These are phyloP conservation scores for Drosophila prosaltans DNA, from an alignment of 1,140 invertebrate genomes.

Conservation along the genomic window DNA sequence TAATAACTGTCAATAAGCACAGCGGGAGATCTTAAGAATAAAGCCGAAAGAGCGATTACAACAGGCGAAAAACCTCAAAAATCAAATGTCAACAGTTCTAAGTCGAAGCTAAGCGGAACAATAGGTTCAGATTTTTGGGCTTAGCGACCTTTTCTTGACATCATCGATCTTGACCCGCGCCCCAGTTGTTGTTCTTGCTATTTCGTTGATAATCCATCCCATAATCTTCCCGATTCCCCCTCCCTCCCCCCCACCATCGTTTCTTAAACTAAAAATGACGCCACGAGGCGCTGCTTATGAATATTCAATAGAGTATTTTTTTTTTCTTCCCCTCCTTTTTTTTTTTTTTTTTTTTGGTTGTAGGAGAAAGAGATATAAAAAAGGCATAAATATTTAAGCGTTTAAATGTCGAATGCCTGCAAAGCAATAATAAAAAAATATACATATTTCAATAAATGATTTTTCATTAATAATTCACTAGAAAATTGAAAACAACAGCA, in stretches of 20 bases:
- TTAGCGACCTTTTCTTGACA: constrained; percentile 67
- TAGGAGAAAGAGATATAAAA: constrained; percentile 58
- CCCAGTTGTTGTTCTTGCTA: constrained; percentile 51
- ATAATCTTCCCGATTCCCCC: not conserved
- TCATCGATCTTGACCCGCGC: constrained; percentile 76
- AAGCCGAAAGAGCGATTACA: constrained; percentile 47
- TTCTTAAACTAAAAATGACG: constrained; percentile 63
- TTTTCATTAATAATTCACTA: constrained; percentile 79
- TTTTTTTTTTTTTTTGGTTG: constrained; percentile 38
- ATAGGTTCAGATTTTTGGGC: constrained; percentile 24
- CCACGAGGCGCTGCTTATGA: constrained; percentile 73
- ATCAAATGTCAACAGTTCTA: constrained; percentile 74
- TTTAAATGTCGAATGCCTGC: constrained; percentile 70
- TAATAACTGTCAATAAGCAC: constrained; percentile 65
- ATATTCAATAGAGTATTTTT: constrained; percentile 65
- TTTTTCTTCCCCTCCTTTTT: not conserved
- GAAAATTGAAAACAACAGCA: constrained; percentile 45
- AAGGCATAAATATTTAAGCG: constrained; percentile 76
- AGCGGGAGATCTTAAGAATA: constrained; percentile 49
- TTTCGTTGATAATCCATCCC: no score
- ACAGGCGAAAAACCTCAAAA: constrained; percentile 44
- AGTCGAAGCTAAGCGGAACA: constrained; percentile 37
- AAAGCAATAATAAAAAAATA: constrained; percentile 72
- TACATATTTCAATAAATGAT: constrained; percentile 75
- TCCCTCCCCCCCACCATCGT: constrained; percentile 21